phyloP scores from a whole-genome alignment of 2,797 vertebrate genomes.

The Gambelia wislizenii region DNA sequence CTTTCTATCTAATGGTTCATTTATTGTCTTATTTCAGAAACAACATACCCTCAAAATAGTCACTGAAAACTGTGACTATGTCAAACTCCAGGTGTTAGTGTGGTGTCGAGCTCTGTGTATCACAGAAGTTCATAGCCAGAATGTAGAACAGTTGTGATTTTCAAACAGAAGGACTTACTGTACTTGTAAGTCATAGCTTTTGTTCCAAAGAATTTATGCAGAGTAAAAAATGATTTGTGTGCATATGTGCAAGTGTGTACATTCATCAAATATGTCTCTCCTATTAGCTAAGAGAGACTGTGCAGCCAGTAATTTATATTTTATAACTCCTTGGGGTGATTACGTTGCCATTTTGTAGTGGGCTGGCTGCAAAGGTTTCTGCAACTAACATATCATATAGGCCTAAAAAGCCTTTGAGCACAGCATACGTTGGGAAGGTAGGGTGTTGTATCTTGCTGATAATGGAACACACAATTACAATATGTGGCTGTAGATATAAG shows the following conservation, averaged over 20 bases:
- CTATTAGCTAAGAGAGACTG: background rate
- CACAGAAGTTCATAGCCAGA: background rate
- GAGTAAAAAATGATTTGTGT: background rate
- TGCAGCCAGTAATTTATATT: slow-evolving; percentile 13
- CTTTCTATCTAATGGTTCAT: background rate
- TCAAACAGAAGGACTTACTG: rapidly evolving
- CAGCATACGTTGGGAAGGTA: background rate
- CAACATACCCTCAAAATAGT: background rate
- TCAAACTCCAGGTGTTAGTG: background rate
- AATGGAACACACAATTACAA: slow-evolving; percentile 32
- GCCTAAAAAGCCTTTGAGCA: slow-evolving; percentile 12
- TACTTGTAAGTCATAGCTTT: background rate
- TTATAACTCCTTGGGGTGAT: slow-evolving; percentile 11
- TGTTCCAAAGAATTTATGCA: background rate
- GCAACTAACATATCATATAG: background rate
- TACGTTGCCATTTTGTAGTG: slow-evolving; percentile 1
- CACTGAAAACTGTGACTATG: background rate
- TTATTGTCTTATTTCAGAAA: background rate
- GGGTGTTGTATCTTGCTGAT: slow-evolving; percentile 35
- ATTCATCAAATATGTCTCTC: background rate
- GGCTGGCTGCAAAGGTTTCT: slow-evolving; percentile 6
- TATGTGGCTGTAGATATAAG: background rate
- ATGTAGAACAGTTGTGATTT: background rate
- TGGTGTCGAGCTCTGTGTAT: rapidly evolving
- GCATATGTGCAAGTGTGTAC: background rate